These are phyloP conservation scores for Oreochromis aureus DNA, from an alignment of 2,113 vertebrate genomes.

Conservation along the genomic window DNA sequence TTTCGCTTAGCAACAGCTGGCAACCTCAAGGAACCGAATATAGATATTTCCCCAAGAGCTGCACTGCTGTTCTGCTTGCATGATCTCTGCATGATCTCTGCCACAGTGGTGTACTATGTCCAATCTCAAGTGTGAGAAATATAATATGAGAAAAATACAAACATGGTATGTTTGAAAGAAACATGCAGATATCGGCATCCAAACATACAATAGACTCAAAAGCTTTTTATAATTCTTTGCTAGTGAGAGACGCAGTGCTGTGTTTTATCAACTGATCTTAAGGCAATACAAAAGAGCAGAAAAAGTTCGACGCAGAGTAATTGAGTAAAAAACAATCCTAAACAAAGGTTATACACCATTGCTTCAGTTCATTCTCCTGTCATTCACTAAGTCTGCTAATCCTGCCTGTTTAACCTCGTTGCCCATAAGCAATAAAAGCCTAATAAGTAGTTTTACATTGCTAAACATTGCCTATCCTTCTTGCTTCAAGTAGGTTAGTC, in stretches of 20 bases:
- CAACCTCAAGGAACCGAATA: background rate
- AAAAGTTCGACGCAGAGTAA: background rate
- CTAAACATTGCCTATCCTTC: conserved; percentile 17
- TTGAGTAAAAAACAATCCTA: background rate
- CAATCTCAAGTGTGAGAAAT: background rate
- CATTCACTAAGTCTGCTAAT: conserved; percentile 28
- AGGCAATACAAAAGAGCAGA: background rate
- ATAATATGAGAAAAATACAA: background rate
- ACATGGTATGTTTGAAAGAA: background rate
- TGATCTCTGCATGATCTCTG: background rate
- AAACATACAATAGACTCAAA: background rate
- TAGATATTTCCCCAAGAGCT: background rate
- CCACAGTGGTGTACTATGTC: background rate
- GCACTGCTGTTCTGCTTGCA: background rate
- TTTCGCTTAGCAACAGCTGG: fast-evolving
- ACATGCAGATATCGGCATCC: background rate
- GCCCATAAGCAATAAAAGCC: conserved; percentile 16
- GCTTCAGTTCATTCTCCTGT: background rate
- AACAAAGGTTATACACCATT: background rate
- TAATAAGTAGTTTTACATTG: conserved; percentile 41
- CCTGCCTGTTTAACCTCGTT: conserved; percentile 29
- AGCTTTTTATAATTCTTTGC: background rate
- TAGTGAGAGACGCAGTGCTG: background rate
- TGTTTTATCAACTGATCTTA: background rate
- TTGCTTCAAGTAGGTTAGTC: conserved; percentile 10